Conservation (phyloP, 2,888 invertebrate species). For the Chamaedrilus cognettii region DNA sequence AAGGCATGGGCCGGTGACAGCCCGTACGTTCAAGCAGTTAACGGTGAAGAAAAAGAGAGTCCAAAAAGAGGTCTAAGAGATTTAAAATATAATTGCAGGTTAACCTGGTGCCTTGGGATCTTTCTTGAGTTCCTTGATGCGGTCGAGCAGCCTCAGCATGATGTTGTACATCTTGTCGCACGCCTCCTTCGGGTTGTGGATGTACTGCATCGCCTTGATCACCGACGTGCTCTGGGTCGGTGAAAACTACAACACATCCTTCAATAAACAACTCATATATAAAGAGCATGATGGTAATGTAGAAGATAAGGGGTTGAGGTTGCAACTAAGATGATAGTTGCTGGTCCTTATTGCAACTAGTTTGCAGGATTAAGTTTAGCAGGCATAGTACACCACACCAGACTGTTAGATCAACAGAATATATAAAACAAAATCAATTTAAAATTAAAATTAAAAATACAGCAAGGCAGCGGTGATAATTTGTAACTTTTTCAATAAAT, state of each 20-base stretch:
- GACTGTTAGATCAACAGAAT: no score
- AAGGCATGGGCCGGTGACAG: no score
- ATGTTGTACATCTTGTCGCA: slow-evolving; percentile 78
- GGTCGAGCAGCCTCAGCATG: slow-evolving; percentile 82
- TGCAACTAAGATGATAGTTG: no score
- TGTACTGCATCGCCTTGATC: slow-evolving; percentile 86
- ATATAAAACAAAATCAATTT: background rate
- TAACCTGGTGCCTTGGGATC: slow-evolving; percentile 36
- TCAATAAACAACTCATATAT: background rate
- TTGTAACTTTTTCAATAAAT: background rate
- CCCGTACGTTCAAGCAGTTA: no score
- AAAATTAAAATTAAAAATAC: background rate
- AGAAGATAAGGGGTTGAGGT: background rate
- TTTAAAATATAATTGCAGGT: no score
- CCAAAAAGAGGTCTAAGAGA: background rate
- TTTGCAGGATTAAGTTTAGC: no score
- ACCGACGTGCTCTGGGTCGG: slow-evolving; percentile 92
- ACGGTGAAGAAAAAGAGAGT: background rate
- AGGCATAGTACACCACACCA: no score
- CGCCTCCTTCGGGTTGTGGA: slow-evolving; percentile 92
- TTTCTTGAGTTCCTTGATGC: slow-evolving; percentile 64
- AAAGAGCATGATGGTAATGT: background rate
- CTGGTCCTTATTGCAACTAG: no score
- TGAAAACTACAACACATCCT: slow-evolving; percentile 68
- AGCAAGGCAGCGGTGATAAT: no score